These are phyloP conservation scores for Oryzias woworae DNA, from an alignment of 2,113 vertebrate genomes.

Conservation along the genomic window DNA sequence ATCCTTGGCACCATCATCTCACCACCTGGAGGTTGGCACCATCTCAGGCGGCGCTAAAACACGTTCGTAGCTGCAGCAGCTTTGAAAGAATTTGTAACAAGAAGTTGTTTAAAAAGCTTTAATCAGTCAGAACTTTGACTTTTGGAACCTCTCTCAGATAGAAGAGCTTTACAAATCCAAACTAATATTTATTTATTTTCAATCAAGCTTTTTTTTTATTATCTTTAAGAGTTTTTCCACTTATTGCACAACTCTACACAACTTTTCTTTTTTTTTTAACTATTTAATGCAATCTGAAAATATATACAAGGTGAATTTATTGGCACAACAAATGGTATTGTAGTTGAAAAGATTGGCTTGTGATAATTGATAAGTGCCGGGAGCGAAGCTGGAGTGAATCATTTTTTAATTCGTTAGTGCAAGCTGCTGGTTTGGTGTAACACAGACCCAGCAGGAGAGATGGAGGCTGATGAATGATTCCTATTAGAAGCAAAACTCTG, in stretches of 20 bases:
- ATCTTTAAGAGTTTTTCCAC: too few relatives aligned
- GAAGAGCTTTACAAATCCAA: too few relatives aligned
- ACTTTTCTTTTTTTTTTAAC: background rate
- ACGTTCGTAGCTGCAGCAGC: constrained; percentile 31
- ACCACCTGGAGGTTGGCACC: background rate
- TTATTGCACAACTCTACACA: too few relatives aligned
- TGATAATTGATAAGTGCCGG: constrained; percentile 72
- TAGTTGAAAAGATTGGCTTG: constrained; percentile 56
- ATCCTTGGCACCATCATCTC: background rate
- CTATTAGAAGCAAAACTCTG: constrained; percentile 54
- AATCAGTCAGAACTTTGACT: constrained; percentile 21
- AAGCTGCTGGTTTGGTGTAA: constrained; percentile 44
- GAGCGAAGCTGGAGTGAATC: constrained; percentile 57
- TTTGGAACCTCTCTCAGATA: background rate
- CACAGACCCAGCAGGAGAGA: constrained; percentile 36
- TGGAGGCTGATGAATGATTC: constrained; percentile 52
- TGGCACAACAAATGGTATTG: constrained; percentile 53
- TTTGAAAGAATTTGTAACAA: constrained; percentile 34
- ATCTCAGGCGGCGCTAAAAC: constrained; percentile 43
- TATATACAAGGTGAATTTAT: constrained; percentile 23
- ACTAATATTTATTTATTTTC: too few relatives aligned
- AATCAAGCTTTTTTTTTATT: too few relatives aligned
- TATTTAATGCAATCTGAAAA: constrained; percentile 15
- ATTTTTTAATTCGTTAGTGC: constrained; percentile 50
- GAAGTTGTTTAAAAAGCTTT: constrained; percentile 44